A percentile compares a stretch with the other conserved stretches of the same genome.
These are phyloP conservation scores for Takifugu flavidus DNA, from an alignment of 2,113 vertebrate species.

Conservation along the genomic window DNA sequence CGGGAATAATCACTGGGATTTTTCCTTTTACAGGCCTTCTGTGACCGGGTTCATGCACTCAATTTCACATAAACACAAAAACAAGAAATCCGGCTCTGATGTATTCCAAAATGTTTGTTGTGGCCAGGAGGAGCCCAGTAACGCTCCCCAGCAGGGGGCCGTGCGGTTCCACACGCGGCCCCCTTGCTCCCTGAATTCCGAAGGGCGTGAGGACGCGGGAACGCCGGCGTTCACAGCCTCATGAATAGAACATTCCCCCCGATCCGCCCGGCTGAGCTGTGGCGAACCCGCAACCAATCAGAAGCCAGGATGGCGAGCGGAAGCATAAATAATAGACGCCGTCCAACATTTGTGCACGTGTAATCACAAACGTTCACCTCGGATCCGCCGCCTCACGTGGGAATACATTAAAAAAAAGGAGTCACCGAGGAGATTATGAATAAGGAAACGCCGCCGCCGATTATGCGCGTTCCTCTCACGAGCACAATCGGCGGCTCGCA, in stretches of 20 bases:
- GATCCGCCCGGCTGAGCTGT: conserved; percentile 54
- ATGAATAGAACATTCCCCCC: conserved; percentile 67
- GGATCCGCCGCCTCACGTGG: conserved; percentile 37
- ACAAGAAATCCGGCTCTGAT: conserved; percentile 38
- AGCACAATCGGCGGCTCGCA: conserved; percentile 68
- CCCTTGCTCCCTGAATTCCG: conserved; percentile 40
- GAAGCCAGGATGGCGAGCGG: conserved; percentile 15
- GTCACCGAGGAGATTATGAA: conserved; percentile 63
- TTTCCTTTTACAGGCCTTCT: conserved; percentile 24
- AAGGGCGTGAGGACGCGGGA: conserved; percentile 9
- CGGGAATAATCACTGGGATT: conserved; percentile 38
- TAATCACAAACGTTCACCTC: conserved; percentile 26
- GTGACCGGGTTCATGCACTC: conserved; percentile 51
- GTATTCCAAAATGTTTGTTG: conserved; percentile 53
- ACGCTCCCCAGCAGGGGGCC: conserved; percentile 52
- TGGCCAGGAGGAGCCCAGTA: conserved; percentile 40
- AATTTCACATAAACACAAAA: conserved; percentile 53
- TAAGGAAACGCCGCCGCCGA: conserved; percentile 33
- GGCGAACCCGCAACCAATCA: conserved; percentile 35
- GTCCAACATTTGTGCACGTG: conserved; percentile 42
- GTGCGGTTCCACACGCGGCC: conserved; percentile 37
- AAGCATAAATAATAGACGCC: conserved; percentile 45
- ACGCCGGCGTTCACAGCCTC: conserved; percentile 38
- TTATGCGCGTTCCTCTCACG: not conserved
- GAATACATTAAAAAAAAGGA: conserved; percentile 59